phyloP scores from a whole-genome alignment of 2,113 vertebrate genomes.

The Dromaius novaehollandiae region DNA sequence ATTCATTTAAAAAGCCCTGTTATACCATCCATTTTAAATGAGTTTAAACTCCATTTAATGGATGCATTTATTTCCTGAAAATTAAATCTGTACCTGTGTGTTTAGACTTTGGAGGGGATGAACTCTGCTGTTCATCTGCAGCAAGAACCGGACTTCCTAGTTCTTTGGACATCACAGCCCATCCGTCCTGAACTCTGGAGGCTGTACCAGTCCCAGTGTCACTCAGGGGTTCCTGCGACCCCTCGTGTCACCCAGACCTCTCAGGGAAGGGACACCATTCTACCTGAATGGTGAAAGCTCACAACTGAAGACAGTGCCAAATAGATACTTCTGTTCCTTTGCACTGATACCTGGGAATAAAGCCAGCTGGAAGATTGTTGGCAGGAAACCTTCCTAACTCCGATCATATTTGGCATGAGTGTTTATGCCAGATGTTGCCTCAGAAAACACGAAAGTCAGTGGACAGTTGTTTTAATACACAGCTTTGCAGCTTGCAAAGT shows the following conservation, averaged over 20 bases:
- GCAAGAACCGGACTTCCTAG: neutral
- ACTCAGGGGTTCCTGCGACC: neutral
- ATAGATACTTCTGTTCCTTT: constrained; percentile 8
- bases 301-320: constrained; percentile 31
- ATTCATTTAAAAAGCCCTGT: neutral
- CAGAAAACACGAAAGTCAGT: constrained; percentile 23
- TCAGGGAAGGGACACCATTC: neutral
- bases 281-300: neutral
- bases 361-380: constrained; percentile 46
- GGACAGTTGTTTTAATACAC: constrained; percentile 19
- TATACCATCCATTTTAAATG: neutral
- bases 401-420: constrained; percentile 45
- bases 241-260: neutral
- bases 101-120: neutral
- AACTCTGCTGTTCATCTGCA: neutral
- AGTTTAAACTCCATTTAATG: neutral
- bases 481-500: neutral
- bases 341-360: constrained; percentile 44
- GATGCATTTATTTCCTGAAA: neutral
- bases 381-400: constrained; percentile 58
- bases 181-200: neutral
- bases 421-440: constrained; percentile 63
- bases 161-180: neutral
- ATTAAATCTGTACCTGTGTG: neutral
- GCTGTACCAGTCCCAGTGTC: neutral